Evolutionary conservation across 1,140 invertebrate genomes (phyloP), one percentile per base, ranked within the genome.

Genomic region (Bombus picipes): DNA sequence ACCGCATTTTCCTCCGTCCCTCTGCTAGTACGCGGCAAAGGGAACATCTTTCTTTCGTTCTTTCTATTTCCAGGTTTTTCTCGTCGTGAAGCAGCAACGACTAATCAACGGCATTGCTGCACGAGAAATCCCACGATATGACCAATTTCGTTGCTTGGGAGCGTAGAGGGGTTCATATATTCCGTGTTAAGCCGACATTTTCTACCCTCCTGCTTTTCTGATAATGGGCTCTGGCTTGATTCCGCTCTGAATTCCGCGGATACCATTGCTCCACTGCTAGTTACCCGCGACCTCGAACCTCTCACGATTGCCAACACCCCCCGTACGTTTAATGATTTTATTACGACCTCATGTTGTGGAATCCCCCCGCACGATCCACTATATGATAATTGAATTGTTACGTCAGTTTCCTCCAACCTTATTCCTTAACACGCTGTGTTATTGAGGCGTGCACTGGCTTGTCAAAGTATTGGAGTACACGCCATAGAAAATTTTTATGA

Each of bases 71-170:
- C 32, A 10, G 25, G 66, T 89, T 68, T 70, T 28, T 22, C 72
- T 43, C 53, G 66, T 43, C 41, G 65, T 76, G 57, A 43, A 59
- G 47, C 74, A 76, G 32, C 47, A 57, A 28, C 81, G 88, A 87
- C 89, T 90, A 90, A 90, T 90, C 89, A 89, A 89, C 86, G 77
- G 70, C 88, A 81, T 81, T 59, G 88, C 81, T 65, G 86, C 77
- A 53, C 88, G 68, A 82, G 81, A 84, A 89, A 90, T 90, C 85
- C 86, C 34, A 78, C 89, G 88, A 84, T 90, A 88, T 90, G 88
- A 89, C 89, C 89, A 90, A 89, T 90, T 89, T 70, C 73, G 85
- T 22, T 28, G 22, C 37, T 18, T 25, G 41, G 37, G 5, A 73
- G 28, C 39, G 32, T 13, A 8, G 12, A 37, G 68, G 39, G 47